Percentiles rank a stretch among this genome's conserved stretches.
phyloP scores from a whole-genome alignment of 1,140 invertebrate genomes.

The Chironomus tepperi region DNA sequence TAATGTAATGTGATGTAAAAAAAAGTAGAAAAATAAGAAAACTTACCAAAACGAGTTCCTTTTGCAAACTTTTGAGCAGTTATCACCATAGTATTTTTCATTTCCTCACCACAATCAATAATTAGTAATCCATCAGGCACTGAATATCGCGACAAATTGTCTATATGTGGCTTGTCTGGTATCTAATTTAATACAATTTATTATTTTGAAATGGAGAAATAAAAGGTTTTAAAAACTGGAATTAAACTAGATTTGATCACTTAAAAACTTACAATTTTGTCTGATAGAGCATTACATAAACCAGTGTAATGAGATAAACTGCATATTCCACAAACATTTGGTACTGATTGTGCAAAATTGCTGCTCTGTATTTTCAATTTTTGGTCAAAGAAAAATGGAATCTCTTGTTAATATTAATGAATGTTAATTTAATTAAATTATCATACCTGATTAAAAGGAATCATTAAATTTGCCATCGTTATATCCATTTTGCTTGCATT shows the following conservation, averaged over 20 bases:
- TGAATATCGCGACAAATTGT: slow-evolving; percentile 26
- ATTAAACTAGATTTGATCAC: neutral
- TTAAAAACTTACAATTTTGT: neutral
- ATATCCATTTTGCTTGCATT: slow-evolving; percentile 13
- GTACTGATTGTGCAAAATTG: neutral
- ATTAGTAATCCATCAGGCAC: slow-evolving; percentile 22
- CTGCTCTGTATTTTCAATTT: neutral
- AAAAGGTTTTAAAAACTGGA: no score
- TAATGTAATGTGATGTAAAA: neutral
- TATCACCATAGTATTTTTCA: neutral
- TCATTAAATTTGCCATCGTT: neutral
- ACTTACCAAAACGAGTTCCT: slow-evolving; percentile 24
- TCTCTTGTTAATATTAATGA: no score
- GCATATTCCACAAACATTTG: neutral
- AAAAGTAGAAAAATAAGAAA: neutral
- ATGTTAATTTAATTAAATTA: no score
- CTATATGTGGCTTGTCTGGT: neutral
- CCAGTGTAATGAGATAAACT: neutral
- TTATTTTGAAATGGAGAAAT: no score
- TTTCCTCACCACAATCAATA: neutral
- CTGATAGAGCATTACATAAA: neutral
- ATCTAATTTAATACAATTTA: neutral
- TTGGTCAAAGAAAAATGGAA: neutral
- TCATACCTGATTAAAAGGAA: neutral
- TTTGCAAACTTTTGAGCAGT: slow-evolving; percentile 25